Base-by-base conservation (phyloP, 2,113 vertebrate genomes). In the Gambusia affinis region DNA sequence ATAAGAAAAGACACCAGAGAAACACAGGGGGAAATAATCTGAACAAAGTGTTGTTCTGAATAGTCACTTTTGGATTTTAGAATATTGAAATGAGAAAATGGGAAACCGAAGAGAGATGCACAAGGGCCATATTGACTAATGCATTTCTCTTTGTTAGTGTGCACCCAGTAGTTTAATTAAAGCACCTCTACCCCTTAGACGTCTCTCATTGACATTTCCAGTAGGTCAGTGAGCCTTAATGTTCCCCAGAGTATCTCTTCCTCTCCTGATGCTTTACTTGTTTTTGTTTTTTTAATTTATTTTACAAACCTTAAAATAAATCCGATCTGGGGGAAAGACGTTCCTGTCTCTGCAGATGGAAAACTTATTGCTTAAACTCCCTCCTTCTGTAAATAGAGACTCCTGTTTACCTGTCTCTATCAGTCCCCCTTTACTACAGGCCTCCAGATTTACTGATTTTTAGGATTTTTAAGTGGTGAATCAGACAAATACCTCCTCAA, bases 321-420 rank as follows among this genome's bases (percentile, higher is more conserved):
- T 37, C 33, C 10, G 2, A 27, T 39, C 37, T 19, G 24, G 51
- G 10, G 24, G 24, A 57, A 57, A 57, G 8, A 54, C 65, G 29
- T 35, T 15, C 60, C 61, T 66, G 54, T 67, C 60, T 78, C 44
- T 6, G 60, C 70, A 70, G 79, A 77, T 62, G 44, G 7, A 42
- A 33, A 51, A 35, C 78, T 71, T 72, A 62, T 71, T 75, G 78
- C 79, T 83, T 75, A 71, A 79, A 80, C n/a, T 72, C 72, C 17
- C 69, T 75, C 37, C 0, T 75, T 63, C 17, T 0, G 67, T 84
- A 84, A 83, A 87, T 73, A 72, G 27, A 72, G 69, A 22, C 1
- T 35, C 61, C 54, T 61, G 60, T 64, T 60, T n/a, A 54, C 33
- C 39, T 64, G 17, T 76, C 70, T 61, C 24, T 24, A n/a, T 73